phyloP scores from a whole-genome alignment of 2,797 vertebrate species.

The Hirundo rustica region DNA sequence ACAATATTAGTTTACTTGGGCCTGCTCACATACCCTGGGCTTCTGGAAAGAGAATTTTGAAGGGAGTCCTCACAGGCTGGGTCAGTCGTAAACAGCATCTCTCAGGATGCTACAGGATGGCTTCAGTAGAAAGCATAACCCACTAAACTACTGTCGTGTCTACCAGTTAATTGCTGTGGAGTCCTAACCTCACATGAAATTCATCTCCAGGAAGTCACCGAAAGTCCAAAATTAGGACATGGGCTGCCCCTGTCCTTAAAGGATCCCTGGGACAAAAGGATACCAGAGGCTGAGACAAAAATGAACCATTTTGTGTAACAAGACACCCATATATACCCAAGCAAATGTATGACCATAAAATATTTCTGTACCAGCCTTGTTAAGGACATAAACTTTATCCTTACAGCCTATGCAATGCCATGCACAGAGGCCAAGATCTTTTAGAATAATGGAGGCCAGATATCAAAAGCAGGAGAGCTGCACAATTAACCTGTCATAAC shows the following conservation, averaged over 20 bases:
- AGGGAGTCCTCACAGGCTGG: neutral
- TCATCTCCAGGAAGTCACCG: neutral
- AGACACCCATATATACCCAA: neutral
- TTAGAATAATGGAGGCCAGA: neutral
- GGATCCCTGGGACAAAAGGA: neutral
- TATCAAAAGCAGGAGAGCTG: neutral
- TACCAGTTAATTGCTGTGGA: neutral
- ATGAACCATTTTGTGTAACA: neutral
- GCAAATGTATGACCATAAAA: neutral
- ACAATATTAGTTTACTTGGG: neutral
- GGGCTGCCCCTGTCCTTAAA: neutral
- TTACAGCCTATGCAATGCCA: neutral
- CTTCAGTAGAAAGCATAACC: neutral
- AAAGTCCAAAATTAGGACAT: neutral
- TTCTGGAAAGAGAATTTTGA: neutral
- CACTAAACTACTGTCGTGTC: neutral
- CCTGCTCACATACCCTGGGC: neutral
- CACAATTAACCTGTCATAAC: too few relatives aligned
- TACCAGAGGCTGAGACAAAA: neutral
- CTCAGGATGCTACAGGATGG: neutral
- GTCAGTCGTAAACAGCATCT: fast-evolving
- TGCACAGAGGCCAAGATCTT: neutral
- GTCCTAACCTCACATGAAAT: neutral
- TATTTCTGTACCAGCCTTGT: neutral
- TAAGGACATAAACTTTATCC: neutral